A percentile compares a stretch with the other conserved stretches of the same genome.
Evolutionary conservation across 2,888 invertebrate species (phyloP).

Genomic region (Athripsodes cinereus): DNA sequence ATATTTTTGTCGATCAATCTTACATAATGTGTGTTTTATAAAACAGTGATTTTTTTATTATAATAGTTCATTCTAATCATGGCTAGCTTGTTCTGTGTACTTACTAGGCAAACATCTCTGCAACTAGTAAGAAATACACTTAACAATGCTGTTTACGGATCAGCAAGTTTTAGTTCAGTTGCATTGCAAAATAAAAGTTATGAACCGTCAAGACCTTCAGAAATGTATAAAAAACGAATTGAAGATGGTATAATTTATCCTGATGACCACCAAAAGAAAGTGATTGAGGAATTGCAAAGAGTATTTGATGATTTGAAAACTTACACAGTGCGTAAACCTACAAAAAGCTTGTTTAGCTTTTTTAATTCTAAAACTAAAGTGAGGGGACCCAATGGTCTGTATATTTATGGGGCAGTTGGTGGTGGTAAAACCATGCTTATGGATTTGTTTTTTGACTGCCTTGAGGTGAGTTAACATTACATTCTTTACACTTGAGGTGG

Average conservation of each 20-base stretch:
- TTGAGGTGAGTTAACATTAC: slow-evolving; percentile 32
- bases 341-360: slow-evolving; percentile 37
- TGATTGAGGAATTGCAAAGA: slow-evolving; percentile 63
- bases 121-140: background rate
- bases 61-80: background rate
- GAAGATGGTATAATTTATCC: slow-evolving; percentile 51
- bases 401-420: slow-evolving; percentile 86
- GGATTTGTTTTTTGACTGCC: slow-evolving; percentile 87
- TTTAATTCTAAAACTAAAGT: slow-evolving; percentile 37
- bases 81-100: background rate
- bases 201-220: slow-evolving; percentile 41
- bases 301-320: slow-evolving; percentile 58
- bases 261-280: slow-evolving; percentile 68
- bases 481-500: background rate
- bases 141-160: background rate
- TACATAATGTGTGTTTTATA: background rate
- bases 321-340: slow-evolving; percentile 40
- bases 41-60: background rate
- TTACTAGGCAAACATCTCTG: background rate
- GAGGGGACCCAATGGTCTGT: slow-evolving; percentile 69
- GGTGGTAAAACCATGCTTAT: slow-evolving; percentile 99
- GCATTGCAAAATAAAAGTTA: background rate
- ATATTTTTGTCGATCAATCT: background rate
- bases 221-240: slow-evolving; percentile 53
- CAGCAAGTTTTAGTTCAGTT: background rate